These are phyloP conservation scores for Chinchilla lanigera DNA, from an alignment of 2,113 vertebrate species.

Conservation along the genomic window DNA sequence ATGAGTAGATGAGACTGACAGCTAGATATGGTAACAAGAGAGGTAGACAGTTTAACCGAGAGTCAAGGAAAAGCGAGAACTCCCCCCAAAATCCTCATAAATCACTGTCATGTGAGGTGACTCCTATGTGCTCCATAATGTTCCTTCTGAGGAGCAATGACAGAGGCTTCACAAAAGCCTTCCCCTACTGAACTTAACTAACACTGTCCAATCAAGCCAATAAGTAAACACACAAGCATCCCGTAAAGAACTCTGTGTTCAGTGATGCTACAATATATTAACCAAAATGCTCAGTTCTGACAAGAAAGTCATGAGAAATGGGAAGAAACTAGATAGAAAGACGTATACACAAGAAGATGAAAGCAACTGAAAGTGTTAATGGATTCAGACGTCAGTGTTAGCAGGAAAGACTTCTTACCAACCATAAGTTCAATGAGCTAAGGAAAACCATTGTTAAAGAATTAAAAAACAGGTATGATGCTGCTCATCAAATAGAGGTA, in stretches of 20 bases:
- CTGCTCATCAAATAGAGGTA: background rate
- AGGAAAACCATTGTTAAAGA: background rate
- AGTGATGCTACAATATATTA: background rate
- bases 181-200: background rate
- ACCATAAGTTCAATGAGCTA: background rate
- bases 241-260: background rate
- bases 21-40: background rate
- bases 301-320: background rate
- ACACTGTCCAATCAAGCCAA: background rate
- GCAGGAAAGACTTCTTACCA: background rate
- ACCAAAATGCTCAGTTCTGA: background rate
- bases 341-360: background rate
- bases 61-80: background rate
- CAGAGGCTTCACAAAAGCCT: no score
- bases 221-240: background rate
- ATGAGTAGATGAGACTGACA: no score
- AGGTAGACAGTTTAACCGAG: background rate
- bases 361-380: background rate
- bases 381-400: background rate
- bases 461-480: background rate
- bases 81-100: background rate
- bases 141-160: no score
- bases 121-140: accelerated
- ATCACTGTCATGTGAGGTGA: background rate
- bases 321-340: background rate